Evolutionary conservation across 2,888 invertebrate genomes (phyloP).

Genomic region (Caenorhabditis afra): DNA sequence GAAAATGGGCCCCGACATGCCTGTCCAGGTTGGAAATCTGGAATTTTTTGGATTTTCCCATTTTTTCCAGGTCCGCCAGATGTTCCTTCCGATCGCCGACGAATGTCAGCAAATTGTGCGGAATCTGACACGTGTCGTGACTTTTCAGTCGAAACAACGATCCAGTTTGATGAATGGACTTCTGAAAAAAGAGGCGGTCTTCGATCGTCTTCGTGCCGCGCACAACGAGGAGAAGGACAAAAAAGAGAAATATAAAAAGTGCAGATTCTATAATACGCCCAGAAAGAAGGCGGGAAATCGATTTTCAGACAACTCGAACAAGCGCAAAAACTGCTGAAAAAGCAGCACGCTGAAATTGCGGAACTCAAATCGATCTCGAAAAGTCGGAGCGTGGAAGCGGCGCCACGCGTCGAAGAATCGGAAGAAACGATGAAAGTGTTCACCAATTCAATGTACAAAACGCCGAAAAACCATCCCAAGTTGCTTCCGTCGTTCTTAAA

Average conservation of each 20-base stretch:
- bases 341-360: conserved; percentile 16
- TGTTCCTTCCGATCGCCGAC: conserved; percentile 33
- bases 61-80: conserved; percentile 26
- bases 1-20: conserved; percentile 45
- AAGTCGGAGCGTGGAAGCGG: not conserved
- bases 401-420: conserved; percentile 3
- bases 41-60: not conserved
- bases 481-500: conserved; percentile 28
- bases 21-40: conserved; percentile 16
- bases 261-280: too few species aligned
- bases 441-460: conserved; percentile 44
- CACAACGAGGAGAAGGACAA: conserved; percentile 21
- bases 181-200: conserved; percentile 19
- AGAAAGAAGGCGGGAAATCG: too few species aligned
- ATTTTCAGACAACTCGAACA: conserved; percentile 42
- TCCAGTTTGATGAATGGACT: conserved; percentile 8
- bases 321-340: conserved; percentile 5
- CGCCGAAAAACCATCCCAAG: conserved; percentile 3
- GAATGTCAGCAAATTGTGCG: not conserved
- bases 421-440: conserved; percentile 16
- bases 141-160: conserved; percentile 34
- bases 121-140: conserved; percentile 17
- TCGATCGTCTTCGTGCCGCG: conserved; percentile 18
- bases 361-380: conserved; percentile 10
- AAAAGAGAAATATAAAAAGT: conserved; percentile 38